Evolutionary conservation across 2,113 vertebrate genomes (phyloP).

Genomic region (Strigops habroptila): DNA sequence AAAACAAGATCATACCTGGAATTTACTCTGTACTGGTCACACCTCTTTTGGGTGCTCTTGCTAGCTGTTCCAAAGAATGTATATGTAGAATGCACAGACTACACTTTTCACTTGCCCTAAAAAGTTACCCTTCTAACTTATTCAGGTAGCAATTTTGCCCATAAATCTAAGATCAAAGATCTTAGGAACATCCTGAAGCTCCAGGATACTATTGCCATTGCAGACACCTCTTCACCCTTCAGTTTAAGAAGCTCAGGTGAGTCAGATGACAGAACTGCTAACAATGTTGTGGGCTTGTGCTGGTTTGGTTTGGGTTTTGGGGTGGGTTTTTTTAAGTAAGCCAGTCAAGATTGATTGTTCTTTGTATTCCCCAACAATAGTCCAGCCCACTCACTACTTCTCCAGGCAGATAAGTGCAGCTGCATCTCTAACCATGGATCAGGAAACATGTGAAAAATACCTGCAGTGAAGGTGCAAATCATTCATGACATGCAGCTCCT

Average conservation of each 20-base stretch:
- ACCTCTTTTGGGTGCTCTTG: background rate
- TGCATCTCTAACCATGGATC: background rate
- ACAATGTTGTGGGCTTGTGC: background rate
- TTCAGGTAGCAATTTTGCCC: background rate
- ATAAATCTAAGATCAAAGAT: background rate
- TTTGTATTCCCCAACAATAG: background rate
- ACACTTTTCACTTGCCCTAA: background rate
- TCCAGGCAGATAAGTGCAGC: background rate
- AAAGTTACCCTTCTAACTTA: background rate
- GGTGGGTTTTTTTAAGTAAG: background rate
- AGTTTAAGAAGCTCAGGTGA: background rate
- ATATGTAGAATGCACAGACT: background rate
- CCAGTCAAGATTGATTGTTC: background rate
- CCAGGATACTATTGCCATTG: background rate
- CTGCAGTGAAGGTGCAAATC: background rate
- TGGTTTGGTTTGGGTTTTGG: rapidly evolving
- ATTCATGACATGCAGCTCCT: background rate
- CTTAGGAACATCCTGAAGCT: background rate
- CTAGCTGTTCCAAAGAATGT: background rate
- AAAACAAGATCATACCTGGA: background rate
- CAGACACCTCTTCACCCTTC: background rate
- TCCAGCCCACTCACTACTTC: background rate
- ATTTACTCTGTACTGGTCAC: background rate
- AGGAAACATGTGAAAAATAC: background rate
- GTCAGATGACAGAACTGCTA: background rate